Percentiles rank a stretch among this genome's conserved stretches.
These are phyloP conservation scores for Pyrochroa serraticornis DNA, from an alignment of 2,888 invertebrate genomes.

Conservation along the genomic window DNA sequence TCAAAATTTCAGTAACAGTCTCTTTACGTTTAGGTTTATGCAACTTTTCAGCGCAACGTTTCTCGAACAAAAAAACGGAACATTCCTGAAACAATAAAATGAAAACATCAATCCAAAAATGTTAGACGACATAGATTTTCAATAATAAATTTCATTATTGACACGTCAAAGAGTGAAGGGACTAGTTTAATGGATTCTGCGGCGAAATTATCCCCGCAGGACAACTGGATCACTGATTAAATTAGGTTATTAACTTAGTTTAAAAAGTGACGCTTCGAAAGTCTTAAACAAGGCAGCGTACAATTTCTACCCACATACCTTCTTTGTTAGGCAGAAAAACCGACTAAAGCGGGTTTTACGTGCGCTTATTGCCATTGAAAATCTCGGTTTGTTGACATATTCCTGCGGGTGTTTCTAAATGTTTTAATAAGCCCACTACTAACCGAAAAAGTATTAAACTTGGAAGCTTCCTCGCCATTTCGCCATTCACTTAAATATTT, in stretches of 20 bases:
- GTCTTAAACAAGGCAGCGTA: too few relatives aligned
- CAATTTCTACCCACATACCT: too few relatives aligned
- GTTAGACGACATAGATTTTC: slow-evolving; percentile 1
- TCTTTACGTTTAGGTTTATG: slow-evolving; percentile 92
- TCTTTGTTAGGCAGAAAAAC: too few relatives aligned
- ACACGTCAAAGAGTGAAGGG: background rate
- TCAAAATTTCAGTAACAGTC: slow-evolving; percentile 86
- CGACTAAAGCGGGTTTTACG: too few relatives aligned
- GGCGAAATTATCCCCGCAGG: slow-evolving; percentile 3
- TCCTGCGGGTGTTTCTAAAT: too few relatives aligned
- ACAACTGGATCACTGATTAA: background rate
- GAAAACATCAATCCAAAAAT: background rate
- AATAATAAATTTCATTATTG: slow-evolving; percentile 17
- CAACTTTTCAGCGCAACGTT: slow-evolving; percentile 88
- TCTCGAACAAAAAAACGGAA: slow-evolving; percentile 93
- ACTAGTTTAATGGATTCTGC: slow-evolving; percentile 10
- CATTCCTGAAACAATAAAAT: slow-evolving; percentile 73
- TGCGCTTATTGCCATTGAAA: too few relatives aligned
- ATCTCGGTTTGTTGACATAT: too few relatives aligned
- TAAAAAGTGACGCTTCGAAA: too few relatives aligned
- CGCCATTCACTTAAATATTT: too few relatives aligned
- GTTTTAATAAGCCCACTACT: too few relatives aligned
- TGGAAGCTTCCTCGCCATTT: too few relatives aligned
- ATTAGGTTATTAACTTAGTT: background rate
- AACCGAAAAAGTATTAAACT: too few relatives aligned